These are phyloP conservation scores for Danio rerio DNA, from an alignment of 2,113 vertebrate species.

Conservation along the genomic window DNA sequence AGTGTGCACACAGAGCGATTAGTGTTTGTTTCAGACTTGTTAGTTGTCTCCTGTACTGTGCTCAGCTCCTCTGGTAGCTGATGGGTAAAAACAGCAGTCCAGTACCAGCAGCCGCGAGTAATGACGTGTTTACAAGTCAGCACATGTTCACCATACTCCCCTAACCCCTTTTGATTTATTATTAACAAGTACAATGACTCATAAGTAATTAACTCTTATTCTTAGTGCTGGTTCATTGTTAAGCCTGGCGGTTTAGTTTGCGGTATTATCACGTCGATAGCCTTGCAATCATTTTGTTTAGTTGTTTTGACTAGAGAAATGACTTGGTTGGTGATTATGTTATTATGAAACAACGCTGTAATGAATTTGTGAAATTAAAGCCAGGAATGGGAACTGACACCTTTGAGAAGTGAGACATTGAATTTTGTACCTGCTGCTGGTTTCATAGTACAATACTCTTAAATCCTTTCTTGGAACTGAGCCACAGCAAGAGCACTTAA, in stretches of 20 bases:
- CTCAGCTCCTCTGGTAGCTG: conserved; percentile 10
- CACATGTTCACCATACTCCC: background rate
- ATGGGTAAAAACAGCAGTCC: conserved; percentile 9
- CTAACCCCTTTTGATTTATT: background rate
- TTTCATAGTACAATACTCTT: conserved; percentile 10
- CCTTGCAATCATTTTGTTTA: background rate
- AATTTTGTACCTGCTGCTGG: conserved; percentile 20
- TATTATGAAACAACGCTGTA: background rate
- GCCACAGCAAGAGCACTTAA: background rate
- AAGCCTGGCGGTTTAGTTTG: background rate
- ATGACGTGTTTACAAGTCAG: conserved; percentile 28
- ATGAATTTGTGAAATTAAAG: background rate
- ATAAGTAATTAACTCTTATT: conserved; percentile 10
- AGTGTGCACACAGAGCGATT: conserved; percentile 34
- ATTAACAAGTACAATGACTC: conserved; percentile 5
- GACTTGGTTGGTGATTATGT: background rate
- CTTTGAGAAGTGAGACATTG: background rate
- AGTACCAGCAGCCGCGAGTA: background rate
- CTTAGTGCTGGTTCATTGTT: background rate
- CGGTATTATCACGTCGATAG: background rate
- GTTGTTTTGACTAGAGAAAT: conserved; percentile 1
- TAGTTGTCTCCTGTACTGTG: conserved; percentile 37
- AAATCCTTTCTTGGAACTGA: conserved; percentile 12
- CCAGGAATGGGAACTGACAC: background rate
- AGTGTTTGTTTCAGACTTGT: conserved; percentile 36